A percentile compares a stretch with the other conserved stretches of the same genome.
Conservation (phyloP, 2,888 invertebrate species). For the Cerceris rybyensis region DNA sequence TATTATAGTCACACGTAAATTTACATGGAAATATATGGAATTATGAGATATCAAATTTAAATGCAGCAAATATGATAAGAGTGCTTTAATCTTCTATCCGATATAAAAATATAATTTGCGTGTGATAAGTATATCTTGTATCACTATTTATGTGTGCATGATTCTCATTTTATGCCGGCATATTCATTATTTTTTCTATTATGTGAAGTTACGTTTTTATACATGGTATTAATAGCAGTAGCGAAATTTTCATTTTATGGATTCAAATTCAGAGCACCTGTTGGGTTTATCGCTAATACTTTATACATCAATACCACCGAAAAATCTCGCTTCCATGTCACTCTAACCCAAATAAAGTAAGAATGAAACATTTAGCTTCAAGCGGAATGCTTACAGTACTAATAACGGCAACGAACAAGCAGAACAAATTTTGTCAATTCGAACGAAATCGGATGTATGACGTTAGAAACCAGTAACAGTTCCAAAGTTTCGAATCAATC, state of each 20-base stretch:
- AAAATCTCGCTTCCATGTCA: constrained; percentile 68
- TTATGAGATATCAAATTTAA: constrained; percentile 3
- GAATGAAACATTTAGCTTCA: constrained; percentile 52
- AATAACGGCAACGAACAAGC: constrained; percentile 32
- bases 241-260: constrained; percentile 36
- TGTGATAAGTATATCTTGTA: constrained; percentile 57
- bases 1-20: constrained; percentile 53
- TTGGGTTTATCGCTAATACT: constrained; percentile 71
- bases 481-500: too few species aligned
- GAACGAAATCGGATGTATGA: not conserved
- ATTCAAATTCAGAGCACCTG: constrained; percentile 72
- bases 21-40: constrained; percentile 30
- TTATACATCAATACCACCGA: constrained; percentile 56
- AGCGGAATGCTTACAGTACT: constrained; percentile 47
- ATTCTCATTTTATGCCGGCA: constrained; percentile 79
- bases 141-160: constrained; percentile 77
- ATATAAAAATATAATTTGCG: constrained; percentile 45
- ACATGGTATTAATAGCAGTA: constrained; percentile 45
- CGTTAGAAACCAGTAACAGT: not conserved
- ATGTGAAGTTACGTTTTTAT: constrained; percentile 60
- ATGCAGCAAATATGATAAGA: not conserved
- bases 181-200: constrained; percentile 73
- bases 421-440: not conserved
- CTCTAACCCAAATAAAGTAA: constrained; percentile 61
- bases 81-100: not conserved